Evolutionary conservation across 2,888 invertebrate species (phyloP), one percentile per base, ranked within the genome.

Genomic region (Lamellibrachia columna): DNA sequence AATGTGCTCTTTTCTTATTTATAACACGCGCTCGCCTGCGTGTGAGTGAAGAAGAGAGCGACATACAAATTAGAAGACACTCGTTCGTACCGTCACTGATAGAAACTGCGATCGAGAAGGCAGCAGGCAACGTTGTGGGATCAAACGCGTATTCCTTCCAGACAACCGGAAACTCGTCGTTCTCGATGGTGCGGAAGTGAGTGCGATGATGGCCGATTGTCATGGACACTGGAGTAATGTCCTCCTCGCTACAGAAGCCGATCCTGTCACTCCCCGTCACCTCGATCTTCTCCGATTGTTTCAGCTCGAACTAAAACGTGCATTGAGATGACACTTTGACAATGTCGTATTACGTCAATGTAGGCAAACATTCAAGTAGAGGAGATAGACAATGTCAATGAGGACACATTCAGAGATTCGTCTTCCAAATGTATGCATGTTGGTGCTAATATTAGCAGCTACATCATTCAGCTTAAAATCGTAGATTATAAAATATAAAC

Each of bases 271-370:
- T 22, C 22, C 15, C 75, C 6, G 75, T 22, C 75, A 75, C 75
- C 75, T 15, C 2, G 75, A 75, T 75, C 75, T 75, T 75, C 75
- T 75, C 75, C 22, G 75, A 22, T 6, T 11, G 75, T 75, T 75
- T 75, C 75, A 75, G 75, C 75, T 75, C 75, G 75, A 75, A 75
- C 75, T 75, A 75, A 75, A 75, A 75, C 75, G 4, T 75, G n/a
- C 6, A 15, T 75, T 75, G 6, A 75, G 22, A 75, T 75, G 75
- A 11, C 22, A 15, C 6, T 75, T 40, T 40, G 40, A 75, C 15
- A 75, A 75, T 75, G 22, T 75, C 22, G 75, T 22, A 22, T 1
- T 75, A 2, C 22, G 75, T 75, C 15, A 22, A 75, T n/a, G 15
- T 75, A 22, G 22, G 75, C 15, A 75, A 75, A 11, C 75, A 75